Base-by-base conservation (phyloP, 2,888 invertebrate genomes). In the Antheraea yamamai region DNA sequence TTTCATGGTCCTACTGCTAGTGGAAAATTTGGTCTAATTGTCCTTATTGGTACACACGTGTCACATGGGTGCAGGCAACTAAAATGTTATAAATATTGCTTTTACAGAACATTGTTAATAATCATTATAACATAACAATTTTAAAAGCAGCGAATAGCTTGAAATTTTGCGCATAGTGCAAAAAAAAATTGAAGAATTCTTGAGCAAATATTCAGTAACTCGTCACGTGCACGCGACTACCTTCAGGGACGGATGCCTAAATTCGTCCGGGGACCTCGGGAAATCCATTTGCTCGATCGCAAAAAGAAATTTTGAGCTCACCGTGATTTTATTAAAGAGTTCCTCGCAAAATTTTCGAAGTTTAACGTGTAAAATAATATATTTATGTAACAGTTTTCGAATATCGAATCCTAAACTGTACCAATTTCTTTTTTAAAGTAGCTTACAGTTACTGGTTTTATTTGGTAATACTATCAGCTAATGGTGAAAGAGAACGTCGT, bases 241-340 rank as follows among this genome's bases (percentile, higher is more conserved):
- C 82, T 81, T 79, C 73, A 79, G 84, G 87, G 82, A 80, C 78
- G 76, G 80, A 80, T 82, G 79, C 79, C 83, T 82, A 86, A 90
- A 89, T 90, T 88, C 84, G 86, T 81, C 85, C 83, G 79, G 90
- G 88, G 88, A 88, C 78, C 83, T 78, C 68, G 79, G 87, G 86
- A 87, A 87, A 81, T 80, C 83, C 81, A 82, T 85, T 85, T 73
- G 74, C 73, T 35, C 35, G 30, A 51, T 68, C 52, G 58, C n/a
- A 47, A 73, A 73, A 75, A 73, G 73, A 73, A 75, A 75, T 73
- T 75, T 73, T 70, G 26, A 75, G 35, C 61, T 75, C 35, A 68
- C 68, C 39, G 68, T 20, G 39, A 68, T 68, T 68, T 68, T 68
- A 68, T 68, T 68, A 39, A 7, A 7, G 68, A 30, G 30, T 30